Evolutionary conservation across 2,888 invertebrate species (phyloP), one percentile per base, ranked within the genome.

Genomic region (Rapana venosa): DNA sequence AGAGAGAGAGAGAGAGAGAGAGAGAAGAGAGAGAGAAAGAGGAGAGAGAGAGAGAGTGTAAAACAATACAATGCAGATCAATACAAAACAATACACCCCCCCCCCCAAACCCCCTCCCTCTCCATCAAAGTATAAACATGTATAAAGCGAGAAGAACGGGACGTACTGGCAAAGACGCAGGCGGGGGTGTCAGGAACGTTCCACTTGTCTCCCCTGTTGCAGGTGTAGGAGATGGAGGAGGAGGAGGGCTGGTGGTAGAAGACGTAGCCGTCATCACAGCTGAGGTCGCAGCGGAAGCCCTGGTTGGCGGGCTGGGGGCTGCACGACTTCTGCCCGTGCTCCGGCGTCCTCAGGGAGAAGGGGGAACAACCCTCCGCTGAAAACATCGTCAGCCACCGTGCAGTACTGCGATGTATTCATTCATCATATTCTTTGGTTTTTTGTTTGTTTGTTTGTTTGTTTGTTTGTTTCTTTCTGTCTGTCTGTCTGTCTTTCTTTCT

Each of bases 301-400:
- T 79, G 81, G 22, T 58, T 79, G 74, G 35, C 30, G 32, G 47
- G 11, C 8, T 35, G 89, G 2, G 74, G 11, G 1, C 58, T 85
- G 86, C 94, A 94, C 5, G 36, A 83, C 89, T 92, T 93, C 15
- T 77, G 47, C 15, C 93, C 93, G 90, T 93, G 92, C 4, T 88
- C n/a, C 11, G 93, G 93, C 0, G 36, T 70, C 15, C 92, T 90
- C 36, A 94, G 77, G 1, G 91, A 90, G 61, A 92, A 90, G 11
- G 92, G 92, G 8, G 93, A 93, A 85, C 94, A 94, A 0, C 26
- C 30, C 32, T 90, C 90, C n/a, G 93, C 93, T 93, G 91, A 32
- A 32, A 17, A 32, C 32, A 47, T n/a, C n/a, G n/a, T n/a, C n/a
- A n/a, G n/a, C n/a, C n/a, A n/a, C n/a, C n/a, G n/a, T n/a, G n/a